phyloP scores from a whole-genome alignment of 2,113 vertebrate species.

The Vidua macroura region DNA sequence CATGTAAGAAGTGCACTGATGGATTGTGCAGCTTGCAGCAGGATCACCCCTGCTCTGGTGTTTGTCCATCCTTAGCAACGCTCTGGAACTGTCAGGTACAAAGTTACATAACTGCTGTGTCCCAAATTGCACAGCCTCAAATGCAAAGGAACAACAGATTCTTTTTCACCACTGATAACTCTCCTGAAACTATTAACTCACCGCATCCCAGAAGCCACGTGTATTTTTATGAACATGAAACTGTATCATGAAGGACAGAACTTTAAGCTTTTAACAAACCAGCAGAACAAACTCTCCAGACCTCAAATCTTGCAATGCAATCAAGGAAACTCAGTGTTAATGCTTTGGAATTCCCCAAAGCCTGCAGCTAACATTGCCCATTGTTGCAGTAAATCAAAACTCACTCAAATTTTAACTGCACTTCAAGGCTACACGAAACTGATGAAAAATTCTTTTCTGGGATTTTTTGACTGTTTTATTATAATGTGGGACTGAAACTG shows the following conservation, averaged over 20 bases:
- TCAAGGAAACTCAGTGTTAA: not conserved
- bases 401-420: not conserved
- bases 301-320: not conserved
- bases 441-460: not conserved
- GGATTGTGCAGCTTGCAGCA: not conserved
- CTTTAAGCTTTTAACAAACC: not conserved
- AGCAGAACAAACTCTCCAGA: not conserved
- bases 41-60: not conserved
- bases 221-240: not conserved
- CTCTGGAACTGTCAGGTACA: not conserved
- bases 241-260: not conserved
- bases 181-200: not conserved
- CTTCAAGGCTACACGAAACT: not conserved
- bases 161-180: not conserved
- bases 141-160: not conserved
- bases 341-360: not conserved
- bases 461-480: not conserved
- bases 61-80: not conserved
- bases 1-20: not conserved
- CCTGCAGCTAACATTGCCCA: not conserved
- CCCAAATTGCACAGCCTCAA: not conserved
- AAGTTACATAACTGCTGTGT: not conserved
- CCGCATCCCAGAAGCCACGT: not conserved
- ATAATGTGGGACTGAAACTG: not conserved
- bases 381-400: not conserved